phyloP scores from a whole-genome alignment of 2,797 vertebrate genomes.

The Tragelaphus oryx region DNA sequence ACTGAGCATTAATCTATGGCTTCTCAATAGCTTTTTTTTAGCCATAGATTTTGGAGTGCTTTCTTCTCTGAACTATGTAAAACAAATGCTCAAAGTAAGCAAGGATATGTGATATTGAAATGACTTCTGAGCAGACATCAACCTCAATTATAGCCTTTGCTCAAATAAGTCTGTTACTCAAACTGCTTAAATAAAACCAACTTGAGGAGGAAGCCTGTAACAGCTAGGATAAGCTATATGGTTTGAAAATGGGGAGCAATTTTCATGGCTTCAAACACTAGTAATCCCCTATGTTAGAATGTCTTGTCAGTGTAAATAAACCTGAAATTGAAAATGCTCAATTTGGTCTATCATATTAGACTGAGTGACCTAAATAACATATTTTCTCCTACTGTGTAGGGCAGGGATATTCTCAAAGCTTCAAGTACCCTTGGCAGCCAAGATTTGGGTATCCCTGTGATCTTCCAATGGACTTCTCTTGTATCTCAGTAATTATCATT shows the following conservation, averaged over 20 bases:
- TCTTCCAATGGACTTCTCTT: neutral
- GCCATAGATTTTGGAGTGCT: neutral
- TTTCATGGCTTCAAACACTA: neutral
- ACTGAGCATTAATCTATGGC: neutral
- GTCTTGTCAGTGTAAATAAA: constrained; percentile 4
- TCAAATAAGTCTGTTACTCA: constrained; percentile 6
- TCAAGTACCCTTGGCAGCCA: neutral
- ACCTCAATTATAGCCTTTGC: neutral
- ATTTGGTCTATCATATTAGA: constrained; percentile 5
- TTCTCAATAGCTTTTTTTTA: neutral
- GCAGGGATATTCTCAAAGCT: neutral
- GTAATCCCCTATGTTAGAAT: neutral
- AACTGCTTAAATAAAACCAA: constrained; percentile 25
- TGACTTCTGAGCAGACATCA: neutral
- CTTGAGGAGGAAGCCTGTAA: neutral
- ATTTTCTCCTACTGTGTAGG: neutral
- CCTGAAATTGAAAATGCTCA: constrained; percentile 15
- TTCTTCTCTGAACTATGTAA: neutral
- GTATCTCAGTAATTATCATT: neutral
- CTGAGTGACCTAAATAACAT: neutral
- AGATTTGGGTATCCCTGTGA: neutral
- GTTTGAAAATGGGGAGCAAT: neutral
- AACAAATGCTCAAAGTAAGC: neutral
- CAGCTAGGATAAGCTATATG: neutral
- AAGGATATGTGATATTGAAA: neutral